These are phyloP conservation scores for Abramis brama DNA, from an alignment of 2,113 vertebrate species.

Conservation along the genomic window DNA sequence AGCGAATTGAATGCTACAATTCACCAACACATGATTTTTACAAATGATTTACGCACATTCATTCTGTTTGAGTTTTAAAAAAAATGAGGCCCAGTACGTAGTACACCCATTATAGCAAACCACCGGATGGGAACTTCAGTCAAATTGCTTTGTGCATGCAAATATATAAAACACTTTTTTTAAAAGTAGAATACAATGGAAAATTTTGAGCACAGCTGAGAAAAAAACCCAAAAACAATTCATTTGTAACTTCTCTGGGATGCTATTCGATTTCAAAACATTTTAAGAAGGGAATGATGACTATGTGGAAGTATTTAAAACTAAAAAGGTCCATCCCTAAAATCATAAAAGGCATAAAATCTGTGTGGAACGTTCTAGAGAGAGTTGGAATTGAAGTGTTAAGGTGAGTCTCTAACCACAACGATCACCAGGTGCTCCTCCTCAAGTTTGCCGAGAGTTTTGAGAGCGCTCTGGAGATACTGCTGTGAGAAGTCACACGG, in stretches of 20 bases:
- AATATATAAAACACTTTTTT: slow-evolving; percentile 24
- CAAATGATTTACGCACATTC: background rate
- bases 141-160: slow-evolving; percentile 32
- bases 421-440: slow-evolving; percentile 98
- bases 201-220: slow-evolving; percentile 13
- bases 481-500: slow-evolving; percentile 96
- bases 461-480: slow-evolving; percentile 91
- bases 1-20: background rate
- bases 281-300: background rate
- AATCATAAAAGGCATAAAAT: slow-evolving; percentile 13
- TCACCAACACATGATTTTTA: background rate
- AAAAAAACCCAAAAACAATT: slow-evolving; percentile 29
- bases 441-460: slow-evolving; percentile 90
- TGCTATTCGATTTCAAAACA: background rate
- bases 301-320: background rate
- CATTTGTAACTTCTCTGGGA: background rate
- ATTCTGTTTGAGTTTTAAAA: background rate
- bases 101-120: slow-evolving; percentile 35
- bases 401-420: slow-evolving; percentile 91
- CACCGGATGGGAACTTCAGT: background rate
- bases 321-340: slow-evolving; percentile 3
- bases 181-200: slow-evolving; percentile 31
- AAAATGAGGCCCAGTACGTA: background rate
- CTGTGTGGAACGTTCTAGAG: background rate
- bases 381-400: slow-evolving; percentile 57